Evolutionary conservation across 2,113 vertebrate species (phyloP).

Genomic region (Lynx canadensis): DNA sequence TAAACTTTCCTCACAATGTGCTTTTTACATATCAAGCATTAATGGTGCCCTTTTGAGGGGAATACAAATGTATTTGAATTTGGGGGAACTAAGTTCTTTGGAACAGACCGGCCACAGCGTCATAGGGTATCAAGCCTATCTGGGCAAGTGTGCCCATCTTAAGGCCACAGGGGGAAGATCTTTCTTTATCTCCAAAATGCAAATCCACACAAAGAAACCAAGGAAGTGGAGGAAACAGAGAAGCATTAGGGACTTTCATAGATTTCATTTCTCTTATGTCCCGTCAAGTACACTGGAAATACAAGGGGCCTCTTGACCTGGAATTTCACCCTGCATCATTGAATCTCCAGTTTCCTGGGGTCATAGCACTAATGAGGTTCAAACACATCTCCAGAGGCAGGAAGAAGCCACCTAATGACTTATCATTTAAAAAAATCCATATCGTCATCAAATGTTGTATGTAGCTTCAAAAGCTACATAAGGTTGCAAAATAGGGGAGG

Average conservation of each 20-base stretch:
- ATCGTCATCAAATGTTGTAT: background rate
- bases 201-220: background rate
- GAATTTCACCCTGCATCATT: background rate
- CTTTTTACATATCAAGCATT: slow-evolving; percentile 21
- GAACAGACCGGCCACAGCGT: background rate
- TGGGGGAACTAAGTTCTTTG: background rate
- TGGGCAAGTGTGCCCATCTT: fast-evolving
- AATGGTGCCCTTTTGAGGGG: background rate
- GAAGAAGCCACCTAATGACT: background rate
- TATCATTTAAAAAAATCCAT: background rate
- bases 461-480: background rate
- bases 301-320: background rate
- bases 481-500: background rate
- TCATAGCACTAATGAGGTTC: background rate
- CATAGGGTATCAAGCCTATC: background rate
- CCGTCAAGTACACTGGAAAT: background rate
- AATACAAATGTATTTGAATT: background rate
- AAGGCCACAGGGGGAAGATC: background rate
- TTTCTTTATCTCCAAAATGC: background rate
- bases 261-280: background rate
- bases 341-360: background rate
- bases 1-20: slow-evolving; percentile 1
- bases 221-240: background rate
- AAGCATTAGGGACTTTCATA: background rate
- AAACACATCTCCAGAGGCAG: background rate